Percentiles rank a stretch among this genome's conserved stretches.
Conservation (phyloP, 1,140 invertebrate species). For the Hirudo medicinalis region DNA sequence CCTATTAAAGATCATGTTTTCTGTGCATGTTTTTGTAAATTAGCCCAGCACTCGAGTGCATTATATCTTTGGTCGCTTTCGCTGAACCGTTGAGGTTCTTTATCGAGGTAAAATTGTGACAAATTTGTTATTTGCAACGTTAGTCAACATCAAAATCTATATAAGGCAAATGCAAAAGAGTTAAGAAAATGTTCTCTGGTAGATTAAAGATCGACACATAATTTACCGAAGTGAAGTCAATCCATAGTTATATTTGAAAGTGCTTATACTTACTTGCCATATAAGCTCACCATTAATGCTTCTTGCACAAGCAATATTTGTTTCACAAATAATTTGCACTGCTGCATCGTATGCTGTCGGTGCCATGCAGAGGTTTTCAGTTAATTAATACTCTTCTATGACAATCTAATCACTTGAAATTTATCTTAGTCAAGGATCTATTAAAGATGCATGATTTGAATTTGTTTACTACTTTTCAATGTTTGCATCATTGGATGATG, state of each 20-base stretch:
- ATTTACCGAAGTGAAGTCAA: no score
- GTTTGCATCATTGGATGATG: no score
- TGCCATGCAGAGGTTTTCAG: background rate
- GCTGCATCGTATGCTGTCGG: no score
- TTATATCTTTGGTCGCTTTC: background rate
- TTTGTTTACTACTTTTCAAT: no score
- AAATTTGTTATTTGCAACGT: no score
- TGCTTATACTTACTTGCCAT: background rate
- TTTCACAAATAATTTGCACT: background rate
- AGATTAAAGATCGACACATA: no score
- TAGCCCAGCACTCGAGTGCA: background rate
- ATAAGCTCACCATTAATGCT: background rate
- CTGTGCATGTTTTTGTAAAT: constrained; percentile 1
- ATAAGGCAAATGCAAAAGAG: no score
- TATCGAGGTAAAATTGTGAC: background rate
- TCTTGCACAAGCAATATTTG: background rate
- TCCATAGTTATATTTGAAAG: background rate
- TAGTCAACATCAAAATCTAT: no score
- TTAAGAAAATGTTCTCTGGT: no score
- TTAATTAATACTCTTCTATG: background rate
- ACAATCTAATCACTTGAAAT: background rate
- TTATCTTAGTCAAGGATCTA: background rate
- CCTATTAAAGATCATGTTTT: background rate
- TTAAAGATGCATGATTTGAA: no score
- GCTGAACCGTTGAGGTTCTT: background rate